Conservation (phyloP, 2,888 invertebrate species). For the Ariolimax columbianus region DNA sequence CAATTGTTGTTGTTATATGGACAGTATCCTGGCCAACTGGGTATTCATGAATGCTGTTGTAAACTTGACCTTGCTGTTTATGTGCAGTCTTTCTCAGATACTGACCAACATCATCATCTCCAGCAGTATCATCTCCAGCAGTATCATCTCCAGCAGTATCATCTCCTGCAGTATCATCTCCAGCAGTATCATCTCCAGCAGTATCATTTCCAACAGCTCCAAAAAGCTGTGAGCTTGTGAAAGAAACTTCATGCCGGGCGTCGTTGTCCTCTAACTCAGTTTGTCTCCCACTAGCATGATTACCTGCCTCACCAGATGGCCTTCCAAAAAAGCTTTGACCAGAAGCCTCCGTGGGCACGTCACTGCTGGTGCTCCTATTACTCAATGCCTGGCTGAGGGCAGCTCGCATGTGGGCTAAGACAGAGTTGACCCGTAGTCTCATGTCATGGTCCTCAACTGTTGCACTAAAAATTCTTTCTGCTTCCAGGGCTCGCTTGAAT, state of each 20-base stretch:
- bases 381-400: conserved; percentile 6
- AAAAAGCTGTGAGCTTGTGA: not conserved
- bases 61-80: not conserved
- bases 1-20: not conserved
- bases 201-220: not conserved
- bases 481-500: conserved; percentile 17
- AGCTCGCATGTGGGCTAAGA: conserved; percentile 29
- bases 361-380: not conserved
- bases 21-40: not conserved
- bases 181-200: too few relatives aligned
- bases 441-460: conserved; percentile 43
- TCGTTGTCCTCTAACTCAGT: not conserved
- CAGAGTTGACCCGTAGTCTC: conserved; percentile 2
- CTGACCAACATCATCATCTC: too few relatives aligned
- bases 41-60: not conserved
- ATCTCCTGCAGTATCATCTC: too few relatives aligned
- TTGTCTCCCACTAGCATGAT: not conserved
- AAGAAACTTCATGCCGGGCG: not conserved
- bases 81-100: not conserved
- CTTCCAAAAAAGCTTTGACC: not conserved
- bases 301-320: not conserved
- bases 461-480: conserved; percentile 19
- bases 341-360: not conserved
- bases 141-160: too few relatives aligned
- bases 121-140: too few relatives aligned